These are phyloP conservation scores for Cassiopea xamachana DNA, from an alignment of 30 jellyfish, hydroid and myxozoan species.

Conservation along the genomic window DNA sequence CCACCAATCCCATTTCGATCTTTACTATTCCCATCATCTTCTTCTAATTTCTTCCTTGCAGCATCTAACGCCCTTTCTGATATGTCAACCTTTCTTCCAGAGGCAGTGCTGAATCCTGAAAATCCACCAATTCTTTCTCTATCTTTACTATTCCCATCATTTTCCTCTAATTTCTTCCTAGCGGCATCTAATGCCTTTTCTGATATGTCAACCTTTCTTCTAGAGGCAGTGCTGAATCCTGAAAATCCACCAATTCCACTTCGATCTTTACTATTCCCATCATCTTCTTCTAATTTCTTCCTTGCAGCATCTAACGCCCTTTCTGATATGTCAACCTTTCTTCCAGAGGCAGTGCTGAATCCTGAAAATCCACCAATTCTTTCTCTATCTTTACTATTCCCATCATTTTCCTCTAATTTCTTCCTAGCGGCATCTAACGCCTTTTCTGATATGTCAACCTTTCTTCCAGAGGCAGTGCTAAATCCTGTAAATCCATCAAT, in stretches of 20 bases:
- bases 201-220: conserved; percentile 53
- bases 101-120: conserved; percentile 54
- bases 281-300: conserved; percentile 35
- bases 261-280: neutral
- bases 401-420: conserved; percentile 22
- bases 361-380: conserved; percentile 8
- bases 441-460: conserved; percentile 38
- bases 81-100: conserved; percentile 49
- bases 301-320: conserved; percentile 70
- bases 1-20: neutral
- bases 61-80: conserved; percentile 58
- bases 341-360: conserved; percentile 63
- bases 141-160: neutral
- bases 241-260: neutral
- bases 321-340: conserved; percentile 40
- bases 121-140: neutral
- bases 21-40: neutral
- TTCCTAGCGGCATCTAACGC: conserved; percentile 73
- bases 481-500: conserved; percentile 40
- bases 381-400: neutral
- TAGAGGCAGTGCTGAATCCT: conserved; percentile 72
- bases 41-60: conserved; percentile 63
- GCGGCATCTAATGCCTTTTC: conserved; percentile 67
- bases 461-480: conserved; percentile 66
- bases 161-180: conserved; percentile 35